Evolutionary conservation across 2,113 vertebrate species (phyloP), one percentile per base, ranked within the genome.

Genomic region (Sphaerodactylus townsendi): DNA sequence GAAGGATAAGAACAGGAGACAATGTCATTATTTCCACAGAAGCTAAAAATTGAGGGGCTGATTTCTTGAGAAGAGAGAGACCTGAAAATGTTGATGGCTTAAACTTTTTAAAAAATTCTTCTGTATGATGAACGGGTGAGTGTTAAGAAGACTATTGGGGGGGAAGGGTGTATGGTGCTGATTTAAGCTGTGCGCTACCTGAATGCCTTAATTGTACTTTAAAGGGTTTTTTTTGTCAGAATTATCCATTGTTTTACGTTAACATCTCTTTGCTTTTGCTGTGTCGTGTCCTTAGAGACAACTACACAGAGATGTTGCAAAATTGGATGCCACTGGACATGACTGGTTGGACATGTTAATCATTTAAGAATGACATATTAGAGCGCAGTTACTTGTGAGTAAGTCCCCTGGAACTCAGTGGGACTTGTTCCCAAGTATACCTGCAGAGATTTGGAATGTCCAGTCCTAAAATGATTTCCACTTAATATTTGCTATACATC

Each of bases 21-120:
- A 88, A 93, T 41, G 74, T 64, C 62, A 89, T 92, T 91, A 83
- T 89, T 93, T 94, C 65, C 56, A 41, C 1, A 0, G 84, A 90
- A 92, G 77, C 75, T 92, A 90, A 78, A 28, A 75, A 70, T n/a
- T 10, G 35, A 80, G 77, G 30, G 81, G 66, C 78, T 77, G 86
- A 87, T 30, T 56, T 28, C 73, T 73, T 48, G 0, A 0, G 86
- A 81, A n/a, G 37, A 48, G n/a, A 59, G 19, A 30, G 37, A 37
- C 53, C 64, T 73, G 81, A 62, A 89, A 83, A 90, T 75, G 79
- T 85, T 0, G 1, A 70, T 85, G 77, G 73, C 89, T 91, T 88
- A 87, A 92, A 93, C 88, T 90, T 78, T 64, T 28, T 65, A 11
- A 19, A 62, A 0, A n/a, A n/a, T n/a, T 77, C 68, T 44, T 65